phyloP scores from a whole-genome alignment of 2,797 vertebrate genomes.

The Circus cinereus region DNA sequence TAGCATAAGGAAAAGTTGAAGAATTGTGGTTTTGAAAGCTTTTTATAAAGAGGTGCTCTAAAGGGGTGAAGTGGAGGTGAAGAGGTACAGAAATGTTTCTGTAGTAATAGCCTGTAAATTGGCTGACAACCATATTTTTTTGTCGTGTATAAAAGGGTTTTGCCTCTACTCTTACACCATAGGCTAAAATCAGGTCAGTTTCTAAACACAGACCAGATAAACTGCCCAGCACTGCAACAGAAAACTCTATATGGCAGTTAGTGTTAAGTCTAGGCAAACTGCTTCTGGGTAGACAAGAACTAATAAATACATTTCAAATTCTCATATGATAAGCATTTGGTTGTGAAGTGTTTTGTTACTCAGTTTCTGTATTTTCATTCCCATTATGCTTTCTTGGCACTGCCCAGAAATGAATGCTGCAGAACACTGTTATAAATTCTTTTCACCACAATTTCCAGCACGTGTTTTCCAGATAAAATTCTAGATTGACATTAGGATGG shows the following conservation, averaged over 20 bases:
- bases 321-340: neutral
- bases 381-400: neutral
- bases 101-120: neutral
- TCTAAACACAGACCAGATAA: neutral
- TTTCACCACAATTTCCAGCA: neutral
- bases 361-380: neutral
- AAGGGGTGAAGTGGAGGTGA: neutral
- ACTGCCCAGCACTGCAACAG: neutral
- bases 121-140: neutral
- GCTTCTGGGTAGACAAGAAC: neutral
- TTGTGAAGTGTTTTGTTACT: neutral
- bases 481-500: neutral
- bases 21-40: neutral
- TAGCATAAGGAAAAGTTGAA: neutral
- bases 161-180: neutral
- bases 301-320: neutral
- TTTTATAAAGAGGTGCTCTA: neutral
- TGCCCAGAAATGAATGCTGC: neutral
- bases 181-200: neutral
- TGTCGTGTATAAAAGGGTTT: neutral
- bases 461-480: neutral
- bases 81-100: neutral
- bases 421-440: neutral
- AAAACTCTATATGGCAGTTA: neutral
- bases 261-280: neutral